phyloP scores from a whole-genome alignment of 92 coral and sea anemone species.

The Epizoanthus ramosus region DNA sequence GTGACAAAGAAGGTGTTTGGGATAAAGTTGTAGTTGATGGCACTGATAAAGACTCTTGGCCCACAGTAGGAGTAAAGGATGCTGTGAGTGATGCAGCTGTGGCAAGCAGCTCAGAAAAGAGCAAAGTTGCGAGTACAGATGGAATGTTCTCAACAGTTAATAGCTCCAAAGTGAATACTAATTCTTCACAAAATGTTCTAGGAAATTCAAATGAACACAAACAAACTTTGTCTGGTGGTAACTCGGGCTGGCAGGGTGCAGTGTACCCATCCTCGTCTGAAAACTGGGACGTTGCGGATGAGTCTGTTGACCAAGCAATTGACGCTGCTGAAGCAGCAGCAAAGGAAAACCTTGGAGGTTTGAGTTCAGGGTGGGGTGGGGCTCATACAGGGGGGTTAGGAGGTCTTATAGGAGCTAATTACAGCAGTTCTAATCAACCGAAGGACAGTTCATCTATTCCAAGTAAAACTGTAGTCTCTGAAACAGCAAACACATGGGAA shows the following conservation, averaged over 20 bases:
- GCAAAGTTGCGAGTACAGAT: conserved; percentile 34
- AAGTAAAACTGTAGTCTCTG: conserved; percentile 48
- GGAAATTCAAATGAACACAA: conserved; percentile 55
- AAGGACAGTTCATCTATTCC: conserved; percentile 35
- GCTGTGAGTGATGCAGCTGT: conserved; percentile 46
- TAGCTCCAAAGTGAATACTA: conserved; percentile 29
- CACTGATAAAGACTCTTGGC: conserved; percentile 94
- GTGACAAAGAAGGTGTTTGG: conserved; percentile 80
- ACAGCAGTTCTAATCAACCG: conserved; percentile 52
- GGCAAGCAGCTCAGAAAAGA: conserved; percentile 63
- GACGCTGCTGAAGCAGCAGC: conserved; percentile 81
- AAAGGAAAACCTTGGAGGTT: conserved; percentile 53
- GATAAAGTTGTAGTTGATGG: conserved; percentile 88
- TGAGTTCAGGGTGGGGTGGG: conserved; percentile 82
- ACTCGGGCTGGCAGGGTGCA: conserved; percentile 48
- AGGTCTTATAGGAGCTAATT: conserved; percentile 75
- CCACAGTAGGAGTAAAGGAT: conserved; percentile 83
- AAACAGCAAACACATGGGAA: conserved; percentile 52
- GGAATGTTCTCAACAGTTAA: conserved; percentile 49
- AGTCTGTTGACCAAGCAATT: conserved; percentile 82
- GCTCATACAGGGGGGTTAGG: conserved; percentile 85
- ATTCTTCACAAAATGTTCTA: conserved; percentile 45
- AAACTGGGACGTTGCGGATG: conserved; percentile 83
- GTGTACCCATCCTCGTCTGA: conserved; percentile 57
- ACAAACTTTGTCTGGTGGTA: conserved; percentile 40